phyloP scores from a whole-genome alignment of 2,888 invertebrate genomes.

The Acanthopleura granulata region DNA sequence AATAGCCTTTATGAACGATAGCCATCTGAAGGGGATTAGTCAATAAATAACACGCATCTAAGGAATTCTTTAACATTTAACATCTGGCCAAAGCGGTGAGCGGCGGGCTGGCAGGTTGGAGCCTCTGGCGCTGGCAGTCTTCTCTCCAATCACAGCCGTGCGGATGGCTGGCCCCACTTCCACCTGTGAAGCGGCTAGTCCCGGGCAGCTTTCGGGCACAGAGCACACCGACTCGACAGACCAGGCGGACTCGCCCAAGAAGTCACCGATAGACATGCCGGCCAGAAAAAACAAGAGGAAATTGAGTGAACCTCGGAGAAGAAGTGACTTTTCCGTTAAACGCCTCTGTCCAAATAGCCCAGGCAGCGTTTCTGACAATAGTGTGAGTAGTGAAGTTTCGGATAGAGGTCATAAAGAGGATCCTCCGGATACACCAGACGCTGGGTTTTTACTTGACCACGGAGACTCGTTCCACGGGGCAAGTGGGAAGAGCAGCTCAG shows the following conservation, averaged over 20 bases:
- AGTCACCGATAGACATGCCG: conserved; percentile 29
- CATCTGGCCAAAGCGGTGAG: conserved; percentile 55
- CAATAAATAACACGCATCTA: conserved; percentile 63
- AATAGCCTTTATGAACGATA: conserved; percentile 46
- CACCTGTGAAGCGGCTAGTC: conserved; percentile 27
- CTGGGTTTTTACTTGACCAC: conserved; percentile 24
- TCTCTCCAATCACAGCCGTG: conserved; percentile 20
- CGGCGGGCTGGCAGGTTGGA: conserved; percentile 36
- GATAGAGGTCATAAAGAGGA: conserved; percentile 52
- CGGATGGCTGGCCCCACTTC: conserved; percentile 22
- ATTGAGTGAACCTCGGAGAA: conserved; percentile 75
- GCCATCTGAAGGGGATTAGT: conserved; percentile 58
- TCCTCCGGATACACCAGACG: conserved; percentile 36
- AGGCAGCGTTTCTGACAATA: conserved; percentile 19
- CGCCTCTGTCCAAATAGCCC: conserved; percentile 56
- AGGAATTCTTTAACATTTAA: conserved; percentile 58
- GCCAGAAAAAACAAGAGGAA: conserved; percentile 77
- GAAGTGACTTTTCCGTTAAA: conserved; percentile 62
- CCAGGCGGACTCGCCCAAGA: conserved; percentile 11
- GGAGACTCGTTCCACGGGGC: conserved; percentile 22
- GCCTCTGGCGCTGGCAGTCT: conserved; percentile 17
- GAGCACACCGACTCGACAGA: conserved; percentile 17
- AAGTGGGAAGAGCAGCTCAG: background rate
- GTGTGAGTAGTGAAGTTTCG: conserved; percentile 46
- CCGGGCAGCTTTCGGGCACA: conserved; percentile 15